A percentile compares a stretch with the other conserved stretches of the same genome.
phyloP scores from a whole-genome alignment of 92 coral and sea anemone genomes.

The Bergia sp. region DNA sequence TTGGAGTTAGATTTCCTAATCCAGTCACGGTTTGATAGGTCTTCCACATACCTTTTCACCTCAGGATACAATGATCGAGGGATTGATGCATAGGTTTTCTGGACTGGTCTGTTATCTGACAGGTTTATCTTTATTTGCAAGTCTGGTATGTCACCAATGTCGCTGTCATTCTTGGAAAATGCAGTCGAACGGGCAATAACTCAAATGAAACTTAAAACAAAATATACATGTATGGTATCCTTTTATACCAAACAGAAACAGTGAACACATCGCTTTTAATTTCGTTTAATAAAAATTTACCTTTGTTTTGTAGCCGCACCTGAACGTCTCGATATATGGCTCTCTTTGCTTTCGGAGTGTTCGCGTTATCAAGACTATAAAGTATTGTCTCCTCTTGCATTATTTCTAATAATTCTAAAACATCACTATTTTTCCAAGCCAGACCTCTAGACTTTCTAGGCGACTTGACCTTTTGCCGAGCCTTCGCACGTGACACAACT shows the following conservation, averaged over 20 bases:
- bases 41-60: slow-evolving; percentile 60
- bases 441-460: slow-evolving; percentile 5
- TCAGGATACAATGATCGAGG: slow-evolving; percentile 62
- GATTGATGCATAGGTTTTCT: slow-evolving; percentile 55
- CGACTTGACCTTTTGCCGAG: not conserved
- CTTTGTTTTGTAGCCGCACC: too few species aligned
- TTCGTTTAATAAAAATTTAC: too few species aligned
- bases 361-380: too few species aligned
- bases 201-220: too few species aligned
- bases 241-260: too few species aligned
- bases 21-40: slow-evolving; percentile 56
- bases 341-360: too few species aligned
- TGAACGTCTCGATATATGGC: too few species aligned
- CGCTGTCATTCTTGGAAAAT: slow-evolving; percentile 55
- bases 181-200: too few species aligned
- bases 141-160: slow-evolving; percentile 48
- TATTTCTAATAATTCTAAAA: slow-evolving; percentile 41
- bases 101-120: slow-evolving; percentile 53
- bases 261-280: too few species aligned
- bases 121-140: slow-evolving; percentile 50
- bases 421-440: slow-evolving; percentile 57
- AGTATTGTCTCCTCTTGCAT: slow-evolving; percentile 60
- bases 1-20: slow-evolving; percentile 66
- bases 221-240: too few species aligned
- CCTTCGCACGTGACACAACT: not conserved